Percentiles rank a stretch among this genome's conserved stretches.
Evolutionary conservation across 2,888 invertebrate species (phyloP).

Genomic region (Augiades crinisus): DNA sequence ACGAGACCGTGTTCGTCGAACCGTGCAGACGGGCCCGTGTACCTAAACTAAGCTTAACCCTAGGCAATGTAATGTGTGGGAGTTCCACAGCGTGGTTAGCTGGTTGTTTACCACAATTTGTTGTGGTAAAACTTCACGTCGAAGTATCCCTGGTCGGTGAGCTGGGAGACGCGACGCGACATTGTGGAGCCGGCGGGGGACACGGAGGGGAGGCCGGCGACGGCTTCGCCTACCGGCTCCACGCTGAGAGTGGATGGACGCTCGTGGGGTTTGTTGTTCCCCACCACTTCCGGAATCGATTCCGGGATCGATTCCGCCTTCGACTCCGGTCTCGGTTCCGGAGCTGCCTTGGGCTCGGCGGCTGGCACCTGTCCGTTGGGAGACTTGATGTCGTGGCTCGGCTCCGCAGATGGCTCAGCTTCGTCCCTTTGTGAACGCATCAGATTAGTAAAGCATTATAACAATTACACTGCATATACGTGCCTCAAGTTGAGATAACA

Average conservation of each 20-base stretch:
- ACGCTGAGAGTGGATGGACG: constrained; percentile 43
- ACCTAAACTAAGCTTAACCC: constrained; percentile 3
- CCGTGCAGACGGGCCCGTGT: background rate
- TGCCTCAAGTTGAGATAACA: too few relatives aligned
- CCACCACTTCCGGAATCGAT: constrained; percentile 21
- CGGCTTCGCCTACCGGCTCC: constrained; percentile 31
- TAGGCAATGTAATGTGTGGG: constrained; percentile 11
- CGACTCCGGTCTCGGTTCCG: constrained; percentile 21
- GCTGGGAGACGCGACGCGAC: constrained; percentile 58
- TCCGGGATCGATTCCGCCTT: constrained; percentile 11
- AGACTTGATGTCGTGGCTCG: background rate
- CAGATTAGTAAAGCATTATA: too few relatives aligned
- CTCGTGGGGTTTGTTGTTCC: constrained; percentile 33
- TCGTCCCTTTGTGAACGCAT: constrained; percentile 23
- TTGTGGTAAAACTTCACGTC: constrained; percentile 91
- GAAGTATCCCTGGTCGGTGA: constrained; percentile 85
- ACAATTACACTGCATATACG: too few relatives aligned
- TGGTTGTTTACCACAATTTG: constrained; percentile 84
- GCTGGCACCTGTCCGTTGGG: background rate
- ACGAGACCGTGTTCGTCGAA: background rate
- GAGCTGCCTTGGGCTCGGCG: background rate
- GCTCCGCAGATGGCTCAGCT: background rate
- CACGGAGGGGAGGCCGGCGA: constrained; percentile 21
- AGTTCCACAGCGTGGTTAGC: constrained; percentile 16
- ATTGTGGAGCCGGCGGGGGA: constrained; percentile 39